Conservation (phyloP, 2,113 vertebrate genomes). For the Myocastor coypus region DNA sequence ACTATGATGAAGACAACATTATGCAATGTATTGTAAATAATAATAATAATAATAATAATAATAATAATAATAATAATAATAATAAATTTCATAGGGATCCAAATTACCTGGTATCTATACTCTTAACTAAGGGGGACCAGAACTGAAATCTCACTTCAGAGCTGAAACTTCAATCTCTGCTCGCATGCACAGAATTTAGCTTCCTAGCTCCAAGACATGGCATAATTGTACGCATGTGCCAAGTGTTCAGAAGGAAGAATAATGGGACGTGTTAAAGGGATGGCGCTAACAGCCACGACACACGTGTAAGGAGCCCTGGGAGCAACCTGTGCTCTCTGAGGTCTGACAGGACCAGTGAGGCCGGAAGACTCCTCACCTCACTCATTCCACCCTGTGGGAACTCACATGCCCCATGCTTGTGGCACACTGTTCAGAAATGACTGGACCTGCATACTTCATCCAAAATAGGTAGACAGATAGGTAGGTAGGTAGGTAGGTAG, state of each 20-base stretch:
- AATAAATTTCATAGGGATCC: background rate
- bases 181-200: background rate
- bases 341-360: background rate
- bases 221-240: background rate
- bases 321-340: too few species aligned
- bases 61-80: too few species aligned
- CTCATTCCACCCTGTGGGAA: background rate
- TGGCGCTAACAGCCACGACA: background rate
- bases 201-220: background rate
- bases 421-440: background rate
- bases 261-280: background rate
- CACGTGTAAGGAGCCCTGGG: background rate
- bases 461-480: fast-evolving
- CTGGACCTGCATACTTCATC: background rate
- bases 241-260: background rate
- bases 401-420: too few species aligned
- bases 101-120: background rate
- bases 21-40: too few species aligned
- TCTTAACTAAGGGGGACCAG: too few species aligned
- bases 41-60: too few species aligned
- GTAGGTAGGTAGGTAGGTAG: background rate
- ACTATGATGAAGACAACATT: too few species aligned
- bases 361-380: background rate
- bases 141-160: background rate
- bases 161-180: background rate